Conservation (phyloP, 2,797 vertebrate genomes). For the Pangasius macronema region DNA sequence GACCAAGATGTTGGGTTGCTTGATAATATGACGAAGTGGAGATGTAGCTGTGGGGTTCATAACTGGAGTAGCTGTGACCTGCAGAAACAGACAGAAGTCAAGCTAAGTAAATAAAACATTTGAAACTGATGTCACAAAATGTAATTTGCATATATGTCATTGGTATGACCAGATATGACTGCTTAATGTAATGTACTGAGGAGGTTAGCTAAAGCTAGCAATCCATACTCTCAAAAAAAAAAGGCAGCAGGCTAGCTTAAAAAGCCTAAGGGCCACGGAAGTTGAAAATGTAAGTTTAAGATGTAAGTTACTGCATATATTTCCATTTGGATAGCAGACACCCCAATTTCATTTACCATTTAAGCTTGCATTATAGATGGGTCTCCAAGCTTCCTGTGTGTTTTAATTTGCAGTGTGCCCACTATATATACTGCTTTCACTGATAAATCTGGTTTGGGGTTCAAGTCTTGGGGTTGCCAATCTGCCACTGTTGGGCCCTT, state of each 20-base stretch:
- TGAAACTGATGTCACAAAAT: background rate
- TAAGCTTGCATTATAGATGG: background rate
- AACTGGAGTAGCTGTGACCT: constrained; percentile 76
- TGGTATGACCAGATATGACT: background rate
- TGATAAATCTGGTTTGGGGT: background rate
- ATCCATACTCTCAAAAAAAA: background rate
- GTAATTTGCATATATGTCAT: background rate
- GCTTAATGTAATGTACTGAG: background rate
- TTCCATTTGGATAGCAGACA: background rate
- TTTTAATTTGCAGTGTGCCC: background rate
- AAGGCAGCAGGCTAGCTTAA: background rate
- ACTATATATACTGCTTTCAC: background rate
- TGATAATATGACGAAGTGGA: constrained; percentile 76
- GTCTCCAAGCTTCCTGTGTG: background rate
- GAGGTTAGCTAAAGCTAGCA: background rate
- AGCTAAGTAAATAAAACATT: background rate
- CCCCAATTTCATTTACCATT: background rate
- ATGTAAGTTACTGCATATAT: background rate
- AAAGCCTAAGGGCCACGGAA: background rate
- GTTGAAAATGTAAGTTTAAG: background rate
- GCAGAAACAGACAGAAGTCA: constrained; percentile 20
- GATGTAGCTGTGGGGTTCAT: constrained; percentile 70
- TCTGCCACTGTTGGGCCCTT: no score
- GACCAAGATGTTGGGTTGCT: constrained; percentile 65
- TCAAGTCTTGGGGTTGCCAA: no score